Evolutionary conservation across 2,113 vertebrate species (phyloP).

Genomic region (Cettia cetti): DNA sequence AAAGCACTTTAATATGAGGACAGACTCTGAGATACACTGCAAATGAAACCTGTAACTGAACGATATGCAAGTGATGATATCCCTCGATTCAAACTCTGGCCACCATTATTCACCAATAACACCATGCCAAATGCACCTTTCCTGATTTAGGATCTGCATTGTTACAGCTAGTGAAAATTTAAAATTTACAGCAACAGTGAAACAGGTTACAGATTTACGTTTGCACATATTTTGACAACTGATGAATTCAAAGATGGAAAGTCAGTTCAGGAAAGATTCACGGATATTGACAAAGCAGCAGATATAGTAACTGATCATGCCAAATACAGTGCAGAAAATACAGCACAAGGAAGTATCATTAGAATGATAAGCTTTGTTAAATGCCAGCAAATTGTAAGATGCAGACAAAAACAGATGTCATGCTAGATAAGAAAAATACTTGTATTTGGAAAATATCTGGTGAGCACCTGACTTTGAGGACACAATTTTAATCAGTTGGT

Average conservation of each 20-base stretch:
- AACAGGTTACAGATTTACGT: background rate
- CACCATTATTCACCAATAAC: background rate
- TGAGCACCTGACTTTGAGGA: background rate
- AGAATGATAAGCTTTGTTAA: background rate
- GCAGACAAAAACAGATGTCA: background rate
- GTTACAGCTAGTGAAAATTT: background rate
- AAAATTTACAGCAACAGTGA: background rate
- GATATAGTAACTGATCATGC: background rate
- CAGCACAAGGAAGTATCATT: background rate
- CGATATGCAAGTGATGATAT: background rate
- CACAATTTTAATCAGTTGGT: background rate
- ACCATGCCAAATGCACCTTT: background rate
- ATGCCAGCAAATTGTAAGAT: background rate
- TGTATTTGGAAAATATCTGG: background rate
- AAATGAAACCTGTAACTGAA: constrained; percentile 16
- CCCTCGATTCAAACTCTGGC: background rate
- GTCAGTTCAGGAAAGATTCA: constrained; percentile 9
- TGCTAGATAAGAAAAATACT: background rate
- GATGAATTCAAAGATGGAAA: background rate
- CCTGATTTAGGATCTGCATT: background rate
- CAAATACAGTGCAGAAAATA: constrained; percentile 27
- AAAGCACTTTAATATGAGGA: background rate
- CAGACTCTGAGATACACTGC: background rate
- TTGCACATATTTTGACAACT: background rate
- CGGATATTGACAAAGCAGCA: background rate